These are phyloP conservation scores for Dendrolimus pini DNA, from an alignment of 2,888 invertebrate species.

Conservation along the genomic window DNA sequence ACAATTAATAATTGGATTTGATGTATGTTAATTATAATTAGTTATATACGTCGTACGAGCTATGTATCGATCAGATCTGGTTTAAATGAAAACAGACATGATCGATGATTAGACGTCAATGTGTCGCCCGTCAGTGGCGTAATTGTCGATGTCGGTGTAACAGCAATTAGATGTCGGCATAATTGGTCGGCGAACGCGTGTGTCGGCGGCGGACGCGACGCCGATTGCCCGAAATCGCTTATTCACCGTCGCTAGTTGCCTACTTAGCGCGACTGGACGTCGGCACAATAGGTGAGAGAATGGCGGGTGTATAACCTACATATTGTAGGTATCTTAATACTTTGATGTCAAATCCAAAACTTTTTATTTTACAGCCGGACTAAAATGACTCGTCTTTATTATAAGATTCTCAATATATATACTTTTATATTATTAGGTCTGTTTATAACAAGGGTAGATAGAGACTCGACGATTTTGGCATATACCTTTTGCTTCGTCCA, in stretches of 20 bases:
- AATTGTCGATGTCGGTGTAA: constrained; percentile 16
- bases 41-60: too few species aligned
- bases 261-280: constrained; percentile 46
- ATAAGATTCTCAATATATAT: too few species aligned
- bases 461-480: too few species aligned
- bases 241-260: constrained; percentile 69
- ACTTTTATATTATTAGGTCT: too few species aligned
- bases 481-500: too few species aligned
- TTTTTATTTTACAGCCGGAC: too few species aligned
- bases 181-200: constrained; percentile 13
- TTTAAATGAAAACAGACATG: constrained; percentile 31
- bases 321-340: too few species aligned
- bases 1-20: too few species aligned
- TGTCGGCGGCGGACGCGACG: constrained; percentile 17
- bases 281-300: constrained; percentile 8
- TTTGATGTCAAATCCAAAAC: too few species aligned
- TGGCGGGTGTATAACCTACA: constrained; percentile 4
- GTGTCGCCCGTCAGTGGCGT: constrained; percentile 7
- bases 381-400: too few species aligned
- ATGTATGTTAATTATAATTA: too few species aligned
- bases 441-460: too few species aligned
- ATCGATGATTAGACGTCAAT: constrained; percentile 15
- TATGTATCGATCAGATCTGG: constrained; percentile 11
- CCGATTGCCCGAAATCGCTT: constrained; percentile 54
- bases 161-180: constrained; percentile 20